Evolutionary conservation across 2,888 invertebrate species (phyloP).

Genomic region (Branchinecta sandiegonensis): DNA sequence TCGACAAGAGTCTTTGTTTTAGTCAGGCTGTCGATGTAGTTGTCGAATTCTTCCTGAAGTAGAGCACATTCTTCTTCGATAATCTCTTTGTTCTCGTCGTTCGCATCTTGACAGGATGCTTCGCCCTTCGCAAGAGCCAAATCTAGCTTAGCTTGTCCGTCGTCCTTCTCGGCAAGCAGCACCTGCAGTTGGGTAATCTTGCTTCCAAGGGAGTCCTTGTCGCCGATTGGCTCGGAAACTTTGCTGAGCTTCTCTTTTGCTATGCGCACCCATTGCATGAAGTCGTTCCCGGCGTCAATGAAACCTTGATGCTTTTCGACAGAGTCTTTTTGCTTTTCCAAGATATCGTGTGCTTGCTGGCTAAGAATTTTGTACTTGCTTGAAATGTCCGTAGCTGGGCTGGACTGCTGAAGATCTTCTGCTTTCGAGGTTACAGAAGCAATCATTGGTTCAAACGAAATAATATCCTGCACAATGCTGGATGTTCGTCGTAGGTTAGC

Average conservation of each 20-base stretch:
- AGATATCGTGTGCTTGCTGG: slow-evolving; percentile 75
- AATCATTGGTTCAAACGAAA: slow-evolving; percentile 92
- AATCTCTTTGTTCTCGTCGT: slow-evolving; percentile 70
- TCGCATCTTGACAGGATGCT: slow-evolving; percentile 66
- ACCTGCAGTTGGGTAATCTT: slow-evolving; percentile 67
- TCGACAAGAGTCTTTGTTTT: slow-evolving; percentile 66
- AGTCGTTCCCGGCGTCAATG: slow-evolving; percentile 78
- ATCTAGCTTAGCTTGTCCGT: slow-evolving; percentile 67
- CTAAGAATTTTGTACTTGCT: slow-evolving; percentile 76
- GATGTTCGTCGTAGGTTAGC: slow-evolving; percentile 78
- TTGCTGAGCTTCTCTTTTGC: slow-evolving; percentile 81
- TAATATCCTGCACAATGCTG: slow-evolving; percentile 89
- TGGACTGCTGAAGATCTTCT: slow-evolving; percentile 75
- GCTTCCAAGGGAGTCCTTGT: slow-evolving; percentile 70
- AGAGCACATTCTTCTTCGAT: slow-evolving; percentile 83
- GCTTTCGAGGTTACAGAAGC: slow-evolving; percentile 88
- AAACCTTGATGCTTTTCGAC: slow-evolving; percentile 72
- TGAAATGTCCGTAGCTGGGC: slow-evolving; percentile 79
- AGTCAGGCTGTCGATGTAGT: slow-evolving; percentile 55
- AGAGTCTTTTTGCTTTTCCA: slow-evolving; percentile 73
- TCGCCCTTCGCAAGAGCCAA: slow-evolving; percentile 68
- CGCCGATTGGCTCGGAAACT: slow-evolving; percentile 81
- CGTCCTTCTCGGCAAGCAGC: slow-evolving; percentile 62
- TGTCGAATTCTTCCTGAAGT: slow-evolving; percentile 79
- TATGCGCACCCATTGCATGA: slow-evolving; percentile 76